Conservation (phyloP, 2,113 vertebrate genomes). For the Manacus vitellinus region DNA sequence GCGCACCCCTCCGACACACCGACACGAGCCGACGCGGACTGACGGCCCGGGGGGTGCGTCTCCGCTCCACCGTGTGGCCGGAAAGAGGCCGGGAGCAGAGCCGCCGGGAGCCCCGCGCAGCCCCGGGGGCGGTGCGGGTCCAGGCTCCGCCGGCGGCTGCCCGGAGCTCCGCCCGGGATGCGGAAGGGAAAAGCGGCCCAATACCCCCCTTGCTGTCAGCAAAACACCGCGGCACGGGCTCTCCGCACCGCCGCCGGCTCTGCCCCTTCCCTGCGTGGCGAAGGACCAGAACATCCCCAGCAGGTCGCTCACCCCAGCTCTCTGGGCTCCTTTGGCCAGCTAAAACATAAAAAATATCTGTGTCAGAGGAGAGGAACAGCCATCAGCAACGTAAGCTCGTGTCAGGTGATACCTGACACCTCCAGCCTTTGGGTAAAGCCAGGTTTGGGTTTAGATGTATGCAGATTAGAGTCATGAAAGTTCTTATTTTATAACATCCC, state of each 20-base stretch:
- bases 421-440: neutral
- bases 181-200: neutral
- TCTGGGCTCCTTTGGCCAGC: fast-evolving
- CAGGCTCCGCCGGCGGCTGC: neutral
- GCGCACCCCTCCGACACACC: neutral
- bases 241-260: fast-evolving
- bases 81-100: neutral
- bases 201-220: conserved; percentile 35
- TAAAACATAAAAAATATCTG: fast-evolving
- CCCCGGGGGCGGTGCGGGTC: neutral
- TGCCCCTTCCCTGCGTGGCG: neutral
- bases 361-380: neutral
- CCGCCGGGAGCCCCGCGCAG: no score
- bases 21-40: fast-evolving
- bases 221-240: neutral
- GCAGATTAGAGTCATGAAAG: neutral
- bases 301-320: no score
- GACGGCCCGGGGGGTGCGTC: neutral
- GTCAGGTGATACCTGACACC: fast-evolving
- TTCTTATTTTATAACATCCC: neutral
- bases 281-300: fast-evolving
- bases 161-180: neutral
- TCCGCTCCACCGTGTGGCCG: neutral
- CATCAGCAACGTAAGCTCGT: fast-evolving
- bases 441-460: neutral